Evolutionary conservation across 2,113 vertebrate genomes (phyloP), one percentile per base, ranked within the genome.

Genomic region (Reinhardtius hippoglossoides): DNA sequence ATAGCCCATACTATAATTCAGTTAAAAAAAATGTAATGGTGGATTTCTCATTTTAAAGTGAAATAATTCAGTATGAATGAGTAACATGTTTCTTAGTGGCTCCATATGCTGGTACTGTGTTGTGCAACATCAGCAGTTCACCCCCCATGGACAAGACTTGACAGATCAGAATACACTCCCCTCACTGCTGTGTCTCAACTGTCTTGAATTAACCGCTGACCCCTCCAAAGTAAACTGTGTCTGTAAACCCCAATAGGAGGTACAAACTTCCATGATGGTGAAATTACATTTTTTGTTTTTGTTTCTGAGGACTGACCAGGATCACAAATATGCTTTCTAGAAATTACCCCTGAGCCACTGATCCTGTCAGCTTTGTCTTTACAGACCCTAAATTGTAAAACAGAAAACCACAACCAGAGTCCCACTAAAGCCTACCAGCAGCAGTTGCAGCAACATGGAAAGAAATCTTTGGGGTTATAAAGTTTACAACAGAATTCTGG

Each of bases 111-210:
- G 44, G 56, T 64, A 62, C 76, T 46, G 26, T 62, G 58, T 84
- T 84, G 63, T 67, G 82, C 80, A 89, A 80, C 57, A 78, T 64
- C 67, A 73, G 64, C 70, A 74, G 57, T 73, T 70, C 61, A 72
- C 72, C 84, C 76, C 82, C 66, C 72, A 76, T 73, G 72, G 76
- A 87, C 73, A 68, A 64, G 23, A 77, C 65, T 74, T 77, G 81
- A 86, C 78, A 82, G 67, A 71, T 77, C 56, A 61, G 61, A 60
- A 71, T 67, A 71, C 67, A 73, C 83, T 81, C 71, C 78, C 69
- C 44, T 66, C 24, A 24, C 57, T 72, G 21, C 24, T 72, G 27
- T 23, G 20, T 56, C 61, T 74, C 21, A 4, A 67, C 75, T 20
- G n/a, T 50, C 64, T 40, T 37, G 1, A 58, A 35, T 57, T 18